Percentiles rank a stretch among this genome's conserved stretches.
These are phyloP conservation scores for Heliangelus exortis DNA, from an alignment of 2,797 vertebrate species.

Conservation along the genomic window DNA sequence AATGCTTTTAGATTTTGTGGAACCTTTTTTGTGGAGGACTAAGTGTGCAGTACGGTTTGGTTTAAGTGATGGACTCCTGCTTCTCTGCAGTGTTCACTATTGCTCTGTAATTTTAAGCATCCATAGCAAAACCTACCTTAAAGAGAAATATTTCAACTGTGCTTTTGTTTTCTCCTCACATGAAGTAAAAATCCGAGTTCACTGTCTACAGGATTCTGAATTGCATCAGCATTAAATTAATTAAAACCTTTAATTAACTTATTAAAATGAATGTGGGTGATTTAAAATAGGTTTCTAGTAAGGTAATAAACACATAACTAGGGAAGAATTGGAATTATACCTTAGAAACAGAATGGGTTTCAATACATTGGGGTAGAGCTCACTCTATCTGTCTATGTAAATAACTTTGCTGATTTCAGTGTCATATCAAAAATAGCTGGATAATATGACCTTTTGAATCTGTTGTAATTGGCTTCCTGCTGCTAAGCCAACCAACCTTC, in stretches of 20 bases:
- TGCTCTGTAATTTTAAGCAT: not conserved
- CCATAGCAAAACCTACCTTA: not conserved
- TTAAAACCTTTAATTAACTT: not conserved
- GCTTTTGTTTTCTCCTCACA: not conserved
- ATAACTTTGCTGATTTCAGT: not conserved
- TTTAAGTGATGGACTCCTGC: not conserved
- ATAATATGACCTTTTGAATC: not conserved
- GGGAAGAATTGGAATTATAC: not conserved
- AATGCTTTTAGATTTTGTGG: not conserved
- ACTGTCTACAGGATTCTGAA: not conserved
- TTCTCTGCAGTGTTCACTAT: not conserved
- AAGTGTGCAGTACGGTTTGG: not conserved
- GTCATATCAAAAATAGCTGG: not conserved
- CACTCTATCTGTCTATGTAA: not conserved
- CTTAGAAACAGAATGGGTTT: not conserved
- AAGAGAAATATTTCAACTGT: not conserved
- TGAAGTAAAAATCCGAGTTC: not conserved
- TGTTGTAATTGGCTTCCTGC: not conserved
- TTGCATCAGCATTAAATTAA: not conserved
- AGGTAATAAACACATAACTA: not conserved
- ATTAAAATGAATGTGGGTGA: not conserved
- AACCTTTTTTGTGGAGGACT: not conserved
- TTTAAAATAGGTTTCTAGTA: not conserved
- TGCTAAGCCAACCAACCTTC: constrained; percentile 7
- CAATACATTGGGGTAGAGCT: not conserved